These are phyloP conservation scores for Strigops habroptila DNA, from an alignment of 2,113 vertebrate species.

Conservation along the genomic window DNA sequence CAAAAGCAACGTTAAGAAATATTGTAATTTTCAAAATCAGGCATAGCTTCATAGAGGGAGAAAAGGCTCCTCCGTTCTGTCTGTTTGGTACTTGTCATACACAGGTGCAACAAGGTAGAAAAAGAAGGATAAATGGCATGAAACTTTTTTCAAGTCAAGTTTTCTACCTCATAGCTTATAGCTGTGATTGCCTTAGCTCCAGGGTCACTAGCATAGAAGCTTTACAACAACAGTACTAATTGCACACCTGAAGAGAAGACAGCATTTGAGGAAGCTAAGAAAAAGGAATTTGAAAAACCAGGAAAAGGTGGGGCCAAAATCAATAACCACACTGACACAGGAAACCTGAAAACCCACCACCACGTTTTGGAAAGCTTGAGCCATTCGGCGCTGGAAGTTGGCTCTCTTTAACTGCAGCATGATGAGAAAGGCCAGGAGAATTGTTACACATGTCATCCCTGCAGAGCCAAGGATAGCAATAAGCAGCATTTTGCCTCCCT, in stretches of 20 bases:
- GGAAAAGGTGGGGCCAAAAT: neutral
- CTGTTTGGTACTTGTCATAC: neutral
- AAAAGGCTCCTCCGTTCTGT: neutral
- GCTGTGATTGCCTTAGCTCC: neutral
- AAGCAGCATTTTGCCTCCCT: slow-evolving; percentile 83
- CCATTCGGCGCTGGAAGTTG: slow-evolving; percentile 85
- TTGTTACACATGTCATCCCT: slow-evolving; percentile 88
- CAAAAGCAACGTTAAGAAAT: neutral
- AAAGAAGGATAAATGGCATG: neutral
- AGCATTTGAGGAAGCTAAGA: neutral
- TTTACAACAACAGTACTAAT: neutral
- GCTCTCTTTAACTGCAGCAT: slow-evolving; percentile 84
- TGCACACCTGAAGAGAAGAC: neutral
- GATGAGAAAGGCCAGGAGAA: slow-evolving; percentile 85
- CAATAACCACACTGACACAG: neutral
- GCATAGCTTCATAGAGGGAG: neutral
- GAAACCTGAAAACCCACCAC: slow-evolving; percentile 60
- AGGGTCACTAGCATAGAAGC: neutral
- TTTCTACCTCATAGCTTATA: neutral
- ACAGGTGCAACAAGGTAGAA: neutral
- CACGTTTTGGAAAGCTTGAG: slow-evolving; percentile 84
- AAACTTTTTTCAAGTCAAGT: neutral
- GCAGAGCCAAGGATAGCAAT: slow-evolving; percentile 88
- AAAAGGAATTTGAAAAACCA: neutral
- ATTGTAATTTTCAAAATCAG: neutral